These are phyloP conservation scores for Lithosia quadra DNA, from an alignment of 2,888 invertebrate genomes.

Conservation along the genomic window DNA sequence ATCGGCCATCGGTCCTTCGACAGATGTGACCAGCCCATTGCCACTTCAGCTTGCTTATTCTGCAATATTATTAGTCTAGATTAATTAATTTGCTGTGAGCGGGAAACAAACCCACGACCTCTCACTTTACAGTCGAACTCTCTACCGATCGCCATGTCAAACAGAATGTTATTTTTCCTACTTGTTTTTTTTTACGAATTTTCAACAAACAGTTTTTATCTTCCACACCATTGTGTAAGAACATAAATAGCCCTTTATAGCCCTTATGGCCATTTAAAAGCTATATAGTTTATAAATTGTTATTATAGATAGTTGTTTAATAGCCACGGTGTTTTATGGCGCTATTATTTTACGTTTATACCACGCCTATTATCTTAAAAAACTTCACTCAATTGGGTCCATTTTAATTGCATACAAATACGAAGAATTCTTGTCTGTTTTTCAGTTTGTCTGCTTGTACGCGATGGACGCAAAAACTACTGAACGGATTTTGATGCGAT, in stretches of 20 bases:
- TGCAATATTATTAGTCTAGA: too few relatives aligned
- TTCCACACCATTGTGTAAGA: not conserved
- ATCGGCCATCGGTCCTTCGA: too few relatives aligned
- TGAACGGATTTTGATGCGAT: too few relatives aligned
- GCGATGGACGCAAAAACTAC: too few relatives aligned
- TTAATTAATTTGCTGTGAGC: not conserved
- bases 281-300: conserved; percentile 9
- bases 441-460: too few relatives aligned
- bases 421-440: too few relatives aligned
- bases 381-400: not conserved
- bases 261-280: conserved; percentile 13
- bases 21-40: too few relatives aligned
- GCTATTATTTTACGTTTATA: conserved; percentile 9
- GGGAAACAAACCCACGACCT: not conserved
- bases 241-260: not conserved
- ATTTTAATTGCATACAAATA: not conserved
- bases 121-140: not conserved
- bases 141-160: not conserved
- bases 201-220: not conserved
- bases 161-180: not conserved
- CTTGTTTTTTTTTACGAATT: too few relatives aligned
- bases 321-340: not conserved
- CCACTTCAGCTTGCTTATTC: too few relatives aligned
- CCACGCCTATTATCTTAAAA: not conserved
- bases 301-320: conserved; percentile 3